Percentiles rank a stretch among this genome's conserved stretches.
These are phyloP conservation scores for Megalops atlanticus DNA, from an alignment of 2,113 vertebrate species.

Conservation along the genomic window DNA sequence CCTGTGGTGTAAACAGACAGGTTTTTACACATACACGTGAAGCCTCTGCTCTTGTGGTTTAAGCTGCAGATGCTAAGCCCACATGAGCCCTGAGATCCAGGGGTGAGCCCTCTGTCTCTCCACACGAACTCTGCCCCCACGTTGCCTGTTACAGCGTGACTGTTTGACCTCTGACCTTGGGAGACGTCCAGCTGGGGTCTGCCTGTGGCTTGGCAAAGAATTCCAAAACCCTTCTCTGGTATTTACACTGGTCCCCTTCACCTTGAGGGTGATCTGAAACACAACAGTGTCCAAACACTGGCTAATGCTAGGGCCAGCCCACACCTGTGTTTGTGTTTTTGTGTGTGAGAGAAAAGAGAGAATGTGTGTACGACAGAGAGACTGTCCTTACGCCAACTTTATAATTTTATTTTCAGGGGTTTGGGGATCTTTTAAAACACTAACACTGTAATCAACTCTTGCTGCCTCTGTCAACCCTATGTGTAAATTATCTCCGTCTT, in stretches of 20 bases:
- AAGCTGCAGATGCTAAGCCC: not conserved
- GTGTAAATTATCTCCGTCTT: no score
- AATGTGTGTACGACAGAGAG: no score
- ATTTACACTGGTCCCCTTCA: not conserved
- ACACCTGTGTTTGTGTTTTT: no score
- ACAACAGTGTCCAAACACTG: no score
- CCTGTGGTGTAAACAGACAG: no score
- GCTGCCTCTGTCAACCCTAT: no score
- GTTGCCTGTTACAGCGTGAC: slow-evolving; percentile 58
- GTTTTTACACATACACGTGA: not conserved
- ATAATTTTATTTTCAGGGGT: no score
- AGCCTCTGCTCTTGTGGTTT: not conserved
- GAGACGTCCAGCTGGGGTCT: slow-evolving; percentile 35
- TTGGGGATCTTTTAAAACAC: no score
- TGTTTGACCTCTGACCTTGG: slow-evolving; percentile 51
- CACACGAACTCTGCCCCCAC: slow-evolving; percentile 50
- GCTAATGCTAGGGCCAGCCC: no score
- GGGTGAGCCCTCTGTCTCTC: slow-evolving; percentile 55
- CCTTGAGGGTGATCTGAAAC: not conserved
- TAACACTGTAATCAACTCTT: no score
- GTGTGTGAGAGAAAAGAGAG: not conserved
- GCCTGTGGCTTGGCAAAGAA: slow-evolving; percentile 44
- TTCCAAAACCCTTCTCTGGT: not conserved
- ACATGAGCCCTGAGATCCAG: not conserved
- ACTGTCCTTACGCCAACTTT: no score